Conservation (phyloP, 2,113 vertebrate species). For the Parus major region DNA sequence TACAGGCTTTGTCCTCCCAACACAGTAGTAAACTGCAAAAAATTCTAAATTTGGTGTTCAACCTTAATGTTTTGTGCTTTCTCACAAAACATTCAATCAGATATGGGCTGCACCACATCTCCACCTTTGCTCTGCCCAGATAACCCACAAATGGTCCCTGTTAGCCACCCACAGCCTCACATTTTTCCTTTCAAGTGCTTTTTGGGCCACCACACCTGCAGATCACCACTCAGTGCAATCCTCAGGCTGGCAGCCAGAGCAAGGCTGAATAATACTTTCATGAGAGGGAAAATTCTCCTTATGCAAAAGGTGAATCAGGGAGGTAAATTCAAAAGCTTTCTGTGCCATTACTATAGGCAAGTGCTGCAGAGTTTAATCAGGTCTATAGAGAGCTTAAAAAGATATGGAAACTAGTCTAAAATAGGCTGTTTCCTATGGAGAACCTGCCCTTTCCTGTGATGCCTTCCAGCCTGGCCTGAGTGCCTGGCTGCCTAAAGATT, state of each 20-base stretch:
- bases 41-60: neutral
- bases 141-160: neutral
- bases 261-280: neutral
- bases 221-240: neutral
- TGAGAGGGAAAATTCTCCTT: neutral
- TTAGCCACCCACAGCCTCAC: neutral
- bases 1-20: neutral
- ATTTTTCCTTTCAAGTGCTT: neutral
- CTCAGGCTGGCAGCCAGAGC: neutral
- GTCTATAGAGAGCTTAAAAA: neutral
- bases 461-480: neutral
- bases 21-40: fast-evolving
- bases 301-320: neutral
- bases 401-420: neutral
- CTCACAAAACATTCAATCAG: neutral
- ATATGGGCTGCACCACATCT: neutral
- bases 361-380: neutral
- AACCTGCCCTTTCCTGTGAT: neutral
- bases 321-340: slow-evolving; percentile 4
- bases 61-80: neutral
- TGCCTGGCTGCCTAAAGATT: neutral
- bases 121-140: neutral
- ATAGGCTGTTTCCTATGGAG: neutral
- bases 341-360: neutral
- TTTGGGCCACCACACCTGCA: neutral